Conservation (phyloP, 2,888 invertebrate genomes). For the Lasioglossum malachurum region DNA sequence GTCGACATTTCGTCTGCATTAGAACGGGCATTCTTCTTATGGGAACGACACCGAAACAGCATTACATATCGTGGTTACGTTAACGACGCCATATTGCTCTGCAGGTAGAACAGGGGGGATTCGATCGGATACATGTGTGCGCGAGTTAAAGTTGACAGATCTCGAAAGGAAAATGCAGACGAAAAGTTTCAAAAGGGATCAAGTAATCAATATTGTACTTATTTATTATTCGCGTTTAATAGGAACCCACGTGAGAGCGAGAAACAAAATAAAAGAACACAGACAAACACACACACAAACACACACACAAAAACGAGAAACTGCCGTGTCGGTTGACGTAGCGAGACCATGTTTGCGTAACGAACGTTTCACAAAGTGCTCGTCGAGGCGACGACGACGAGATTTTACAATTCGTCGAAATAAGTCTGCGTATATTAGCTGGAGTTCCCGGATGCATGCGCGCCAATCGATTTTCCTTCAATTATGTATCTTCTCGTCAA, state of each 20-base stretch:
- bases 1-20: conserved; percentile 42
- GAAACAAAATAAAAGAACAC: not conserved
- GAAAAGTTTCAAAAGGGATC: conserved; percentile 51
- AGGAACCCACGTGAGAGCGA: conserved; percentile 19
- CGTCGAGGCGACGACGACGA: conserved; percentile 15
- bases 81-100: not conserved
- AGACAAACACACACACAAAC: not conserved
- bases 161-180: conserved; percentile 31
- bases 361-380: conserved; percentile 21
- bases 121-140: not conserved
- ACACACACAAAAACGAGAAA: not conserved
- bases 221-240: conserved; percentile 35
- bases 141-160: not conserved
- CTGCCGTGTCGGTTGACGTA: conserved; percentile 37
- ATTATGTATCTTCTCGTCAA: not conserved
- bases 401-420: conserved; percentile 44
- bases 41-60: conserved; percentile 5
- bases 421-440: conserved; percentile 25
- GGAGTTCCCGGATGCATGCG: conserved; percentile 15
- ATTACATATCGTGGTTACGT: conserved; percentile 38
- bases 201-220: conserved; percentile 43
- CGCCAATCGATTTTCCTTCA: conserved; percentile 6
- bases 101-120: not conserved
- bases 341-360: conserved; percentile 5
- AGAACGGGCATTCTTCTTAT: conserved; percentile 16